These are phyloP conservation scores for Cheilosia impressa DNA, from an alignment of 2,888 invertebrate genomes.

Conservation along the genomic window DNA sequence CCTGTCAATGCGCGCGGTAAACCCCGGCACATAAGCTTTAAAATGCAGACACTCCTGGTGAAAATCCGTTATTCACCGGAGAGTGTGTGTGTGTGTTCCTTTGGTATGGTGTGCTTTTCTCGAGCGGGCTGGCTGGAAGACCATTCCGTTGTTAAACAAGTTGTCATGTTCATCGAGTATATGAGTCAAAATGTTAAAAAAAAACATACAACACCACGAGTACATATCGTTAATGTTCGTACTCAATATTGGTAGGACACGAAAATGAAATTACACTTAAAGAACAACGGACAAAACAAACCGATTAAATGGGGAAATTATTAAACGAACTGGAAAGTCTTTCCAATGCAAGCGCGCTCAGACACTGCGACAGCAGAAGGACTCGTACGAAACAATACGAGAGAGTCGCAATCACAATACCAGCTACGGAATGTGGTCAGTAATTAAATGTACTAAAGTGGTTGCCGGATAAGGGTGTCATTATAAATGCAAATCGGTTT, in stretches of 20 bases:
- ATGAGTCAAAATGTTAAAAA: conserved; percentile 48
- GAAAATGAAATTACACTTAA: conserved; percentile 70
- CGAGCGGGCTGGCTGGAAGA: conserved; percentile 4
- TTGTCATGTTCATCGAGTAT: conserved; percentile 14
- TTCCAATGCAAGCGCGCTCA: conserved; percentile 37
- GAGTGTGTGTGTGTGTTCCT: neutral
- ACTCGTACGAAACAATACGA: conserved; percentile 16
- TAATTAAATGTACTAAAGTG: conserved; percentile 31
- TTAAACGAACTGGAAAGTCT: conserved; percentile 42
- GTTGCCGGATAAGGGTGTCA: conserved; percentile 30
- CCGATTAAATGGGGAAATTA: conserved; percentile 48
- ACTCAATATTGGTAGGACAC: conserved; percentile 57
- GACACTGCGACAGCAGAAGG: neutral
- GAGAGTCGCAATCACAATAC: conserved; percentile 6
- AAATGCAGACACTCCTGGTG: conserved; percentile 37
- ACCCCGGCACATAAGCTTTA: conserved; percentile 54
- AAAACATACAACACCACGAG: conserved; percentile 9
- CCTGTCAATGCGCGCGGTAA: conserved; percentile 50
- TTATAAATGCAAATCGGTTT: conserved; percentile 59
- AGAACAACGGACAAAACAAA: conserved; percentile 54
- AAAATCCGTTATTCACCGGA: conserved; percentile 35
- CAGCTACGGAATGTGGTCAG: conserved; percentile 11
- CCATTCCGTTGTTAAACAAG: conserved; percentile 57
- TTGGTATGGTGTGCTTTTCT: conserved; percentile 19
- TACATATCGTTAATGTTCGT: conserved; percentile 37